These are phyloP conservation scores for Pararge aegeria DNA, from an alignment of 1,140 invertebrate genomes.

Conservation along the genomic window DNA sequence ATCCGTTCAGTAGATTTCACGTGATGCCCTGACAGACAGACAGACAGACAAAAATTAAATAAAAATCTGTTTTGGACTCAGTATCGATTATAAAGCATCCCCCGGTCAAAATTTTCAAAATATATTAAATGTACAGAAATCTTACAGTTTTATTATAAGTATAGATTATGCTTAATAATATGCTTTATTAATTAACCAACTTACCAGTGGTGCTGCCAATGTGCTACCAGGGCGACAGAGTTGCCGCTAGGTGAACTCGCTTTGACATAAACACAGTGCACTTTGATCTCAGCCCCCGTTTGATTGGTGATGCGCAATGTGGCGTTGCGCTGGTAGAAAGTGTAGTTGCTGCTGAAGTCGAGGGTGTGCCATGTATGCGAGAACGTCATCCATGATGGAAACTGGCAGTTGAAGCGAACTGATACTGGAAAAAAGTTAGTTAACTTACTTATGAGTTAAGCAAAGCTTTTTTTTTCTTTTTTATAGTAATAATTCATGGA, in stretches of 20 bases:
- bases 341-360: slow-evolving; percentile 84
- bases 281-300: slow-evolving; percentile 81
- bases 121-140: too few species aligned
- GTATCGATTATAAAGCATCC: too few species aligned
- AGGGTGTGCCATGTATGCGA: slow-evolving; percentile 86
- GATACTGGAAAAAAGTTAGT: slow-evolving; percentile 68
- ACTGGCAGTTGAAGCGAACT: slow-evolving; percentile 82
- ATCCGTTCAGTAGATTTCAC: too few species aligned
- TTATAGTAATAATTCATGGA: too few species aligned
- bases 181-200: neutral
- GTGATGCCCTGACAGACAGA: too few species aligned
- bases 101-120: too few species aligned
- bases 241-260: slow-evolving; percentile 79
- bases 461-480: too few species aligned
- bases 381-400: slow-evolving; percentile 84
- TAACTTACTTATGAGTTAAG: too few species aligned
- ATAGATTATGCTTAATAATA: too few species aligned
- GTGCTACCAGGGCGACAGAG: slow-evolving; percentile 80
- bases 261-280: slow-evolving; percentile 82
- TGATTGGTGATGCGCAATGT: slow-evolving; percentile 82
- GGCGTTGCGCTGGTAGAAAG: slow-evolving; percentile 84
- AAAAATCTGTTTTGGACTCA: too few species aligned
- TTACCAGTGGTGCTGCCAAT: slow-evolving; percentile 80
- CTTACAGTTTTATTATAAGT: too few species aligned
- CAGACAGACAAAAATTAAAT: too few species aligned